phyloP scores from a whole-genome alignment of 2,888 invertebrate species.

The Papilio elwesi region DNA sequence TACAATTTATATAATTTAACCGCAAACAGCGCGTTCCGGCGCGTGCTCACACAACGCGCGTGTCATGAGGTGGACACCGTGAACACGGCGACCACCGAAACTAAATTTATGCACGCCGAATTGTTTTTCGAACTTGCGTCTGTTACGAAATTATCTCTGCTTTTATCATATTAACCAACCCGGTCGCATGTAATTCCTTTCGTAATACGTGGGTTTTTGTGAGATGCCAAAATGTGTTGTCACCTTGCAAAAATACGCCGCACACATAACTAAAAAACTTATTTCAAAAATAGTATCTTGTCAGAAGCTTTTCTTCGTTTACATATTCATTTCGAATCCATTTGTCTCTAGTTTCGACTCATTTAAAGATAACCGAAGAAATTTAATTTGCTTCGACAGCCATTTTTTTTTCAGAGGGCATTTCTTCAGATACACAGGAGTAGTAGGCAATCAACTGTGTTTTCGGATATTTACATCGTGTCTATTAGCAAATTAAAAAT shows the following conservation, averaged over 20 bases:
- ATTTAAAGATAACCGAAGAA: neutral
- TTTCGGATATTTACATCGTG: too few relatives aligned
- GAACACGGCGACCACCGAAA: constrained; percentile 38
- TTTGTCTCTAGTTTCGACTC: neutral
- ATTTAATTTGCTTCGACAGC: neutral
- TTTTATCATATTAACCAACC: constrained; percentile 39
- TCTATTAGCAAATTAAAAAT: too few relatives aligned
- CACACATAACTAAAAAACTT: neutral
- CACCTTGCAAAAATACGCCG: constrained; percentile 8
- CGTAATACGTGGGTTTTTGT: constrained; percentile 39
- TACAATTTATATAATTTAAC: constrained; percentile 38
- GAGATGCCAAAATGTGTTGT: constrained; percentile 16
- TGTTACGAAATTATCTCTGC: constrained; percentile 44
- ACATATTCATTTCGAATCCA: neutral
- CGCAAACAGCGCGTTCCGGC: constrained; percentile 14
- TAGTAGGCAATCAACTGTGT: too few relatives aligned
- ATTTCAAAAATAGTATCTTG: neutral
- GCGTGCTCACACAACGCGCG: constrained; percentile 14
- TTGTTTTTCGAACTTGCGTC: constrained; percentile 46
- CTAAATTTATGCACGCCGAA: constrained; percentile 43
- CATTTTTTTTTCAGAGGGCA: neutral
- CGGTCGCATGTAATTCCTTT: constrained; percentile 40
- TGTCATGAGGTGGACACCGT: constrained; percentile 29
- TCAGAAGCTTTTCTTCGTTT: neutral
- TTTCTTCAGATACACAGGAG: too few relatives aligned